phyloP scores from a whole-genome alignment of 1,140 invertebrate genomes.

The Aleiodes sp. region DNA sequence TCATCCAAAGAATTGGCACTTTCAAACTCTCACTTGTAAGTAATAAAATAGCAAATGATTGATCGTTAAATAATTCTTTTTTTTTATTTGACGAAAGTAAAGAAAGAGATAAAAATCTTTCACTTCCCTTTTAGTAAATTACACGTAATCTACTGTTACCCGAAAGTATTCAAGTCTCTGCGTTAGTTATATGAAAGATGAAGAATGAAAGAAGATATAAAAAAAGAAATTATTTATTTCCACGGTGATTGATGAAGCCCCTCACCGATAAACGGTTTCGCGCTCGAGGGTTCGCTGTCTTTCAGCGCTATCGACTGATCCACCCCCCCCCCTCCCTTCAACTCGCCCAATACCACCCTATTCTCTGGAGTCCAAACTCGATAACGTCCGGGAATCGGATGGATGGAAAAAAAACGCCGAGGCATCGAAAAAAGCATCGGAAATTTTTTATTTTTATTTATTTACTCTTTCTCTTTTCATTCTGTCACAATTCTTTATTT shows the following conservation, averaged over 20 bases:
- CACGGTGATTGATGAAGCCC: slow-evolving; percentile 53
- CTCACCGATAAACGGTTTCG: slow-evolving; percentile 49
- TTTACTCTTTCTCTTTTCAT: neutral
- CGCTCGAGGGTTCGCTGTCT: slow-evolving; percentile 36
- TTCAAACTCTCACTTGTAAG: neutral
- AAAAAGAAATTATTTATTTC: slow-evolving; percentile 57
- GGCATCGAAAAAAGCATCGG: slow-evolving; percentile 34
- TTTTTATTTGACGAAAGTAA: no score
- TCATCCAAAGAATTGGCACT: slow-evolving; percentile 3
- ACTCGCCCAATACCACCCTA: no score
- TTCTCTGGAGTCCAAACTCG: slow-evolving; percentile 31
- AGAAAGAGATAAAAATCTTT: neutral
- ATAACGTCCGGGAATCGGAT: slow-evolving; percentile 39
- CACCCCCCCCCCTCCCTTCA: neutral
- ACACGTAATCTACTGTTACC: neutral
- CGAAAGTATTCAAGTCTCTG: neutral
- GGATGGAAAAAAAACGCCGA: slow-evolving; percentile 30
- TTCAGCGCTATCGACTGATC: slow-evolving; percentile 23
- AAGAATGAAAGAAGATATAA: slow-evolving; percentile 28
- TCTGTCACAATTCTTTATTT: no score
- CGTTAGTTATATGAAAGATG: slow-evolving; percentile 13
- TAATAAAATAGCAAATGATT: slow-evolving; percentile 8
- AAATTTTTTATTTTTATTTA: slow-evolving; percentile 38
- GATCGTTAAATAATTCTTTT: slow-evolving; percentile 12
- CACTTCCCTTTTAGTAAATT: neutral